These are phyloP conservation scores for Drosophila setosimentum DNA, from an alignment of 2,888 invertebrate genomes.

Conservation along the genomic window DNA sequence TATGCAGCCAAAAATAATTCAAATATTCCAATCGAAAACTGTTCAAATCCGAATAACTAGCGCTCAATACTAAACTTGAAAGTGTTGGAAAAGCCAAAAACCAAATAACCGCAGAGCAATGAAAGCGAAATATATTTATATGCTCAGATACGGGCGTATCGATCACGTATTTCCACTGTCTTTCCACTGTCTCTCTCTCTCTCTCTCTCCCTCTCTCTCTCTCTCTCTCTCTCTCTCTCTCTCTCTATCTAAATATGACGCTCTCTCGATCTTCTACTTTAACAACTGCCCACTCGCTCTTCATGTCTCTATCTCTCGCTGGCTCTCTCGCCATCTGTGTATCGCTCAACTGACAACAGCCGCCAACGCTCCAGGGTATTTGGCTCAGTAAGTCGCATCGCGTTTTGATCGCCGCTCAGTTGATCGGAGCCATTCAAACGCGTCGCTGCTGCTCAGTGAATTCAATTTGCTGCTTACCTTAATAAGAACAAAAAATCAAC, in stretches of 20 bases:
- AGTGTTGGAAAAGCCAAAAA: slow-evolving; percentile 28
- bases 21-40: neutral
- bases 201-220: slow-evolving; percentile 3
- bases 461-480: slow-evolving; percentile 36
- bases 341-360: slow-evolving; percentile 11
- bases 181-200: neutral
- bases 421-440: slow-evolving; percentile 77
- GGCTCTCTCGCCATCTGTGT: slow-evolving; percentile 2
- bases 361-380: slow-evolving; percentile 27
- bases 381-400: slow-evolving; percentile 50
- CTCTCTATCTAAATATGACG: too few relatives aligned
- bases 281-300: neutral
- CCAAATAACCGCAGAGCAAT: neutral
- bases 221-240: neutral
- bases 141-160: slow-evolving; percentile 2
- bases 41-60: too few relatives aligned
- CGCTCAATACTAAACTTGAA: slow-evolving; percentile 7
- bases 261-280: neutral
- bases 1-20: too few relatives aligned
- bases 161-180: slow-evolving; percentile 14
- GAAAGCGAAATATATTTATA: slow-evolving; percentile 15
- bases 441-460: slow-evolving; percentile 64
- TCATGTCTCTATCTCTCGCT: neutral
- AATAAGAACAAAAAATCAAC: slow-evolving; percentile 4
- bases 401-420: slow-evolving; percentile 73